These are phyloP conservation scores for Girardia tigrina DNA, from an alignment of 2,888 invertebrate genomes.

Conservation along the genomic window DNA sequence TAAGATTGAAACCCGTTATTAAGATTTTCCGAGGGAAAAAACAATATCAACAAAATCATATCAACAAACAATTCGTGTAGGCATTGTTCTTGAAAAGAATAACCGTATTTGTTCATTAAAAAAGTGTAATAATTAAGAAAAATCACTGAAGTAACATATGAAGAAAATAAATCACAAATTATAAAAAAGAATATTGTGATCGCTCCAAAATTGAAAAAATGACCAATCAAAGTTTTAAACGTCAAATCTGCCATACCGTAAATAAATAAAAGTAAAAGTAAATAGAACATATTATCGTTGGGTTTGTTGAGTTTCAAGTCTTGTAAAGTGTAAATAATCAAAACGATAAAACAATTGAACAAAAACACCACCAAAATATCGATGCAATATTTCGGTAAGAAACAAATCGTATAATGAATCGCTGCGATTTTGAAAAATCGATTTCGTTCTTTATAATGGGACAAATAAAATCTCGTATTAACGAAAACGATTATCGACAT, in stretches of 20 bases:
- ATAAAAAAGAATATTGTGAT: background rate
- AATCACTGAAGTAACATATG: background rate
- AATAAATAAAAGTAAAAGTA: background rate
- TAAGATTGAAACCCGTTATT: background rate
- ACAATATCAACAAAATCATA: background rate
- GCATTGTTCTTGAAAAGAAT: background rate
- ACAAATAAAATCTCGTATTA: background rate
- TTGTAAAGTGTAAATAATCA: background rate
- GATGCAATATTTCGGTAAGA: background rate
- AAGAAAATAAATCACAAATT: background rate
- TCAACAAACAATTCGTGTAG: background rate
- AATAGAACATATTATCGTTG: background rate
- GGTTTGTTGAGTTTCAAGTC: background rate
- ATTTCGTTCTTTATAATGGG: conserved; percentile 5
- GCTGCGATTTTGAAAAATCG: background rate
- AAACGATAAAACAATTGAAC: background rate
- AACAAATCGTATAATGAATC: background rate
- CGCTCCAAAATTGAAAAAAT: background rate
- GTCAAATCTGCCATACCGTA: background rate
- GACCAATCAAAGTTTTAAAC: background rate
- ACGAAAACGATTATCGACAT: background rate
- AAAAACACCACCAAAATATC: background rate
- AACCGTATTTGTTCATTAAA: background rate
- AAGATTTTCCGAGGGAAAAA: background rate
- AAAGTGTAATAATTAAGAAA: background rate